Base-by-base conservation (phyloP, 2,797 vertebrate genomes). In the Spatula versicolor region DNA sequence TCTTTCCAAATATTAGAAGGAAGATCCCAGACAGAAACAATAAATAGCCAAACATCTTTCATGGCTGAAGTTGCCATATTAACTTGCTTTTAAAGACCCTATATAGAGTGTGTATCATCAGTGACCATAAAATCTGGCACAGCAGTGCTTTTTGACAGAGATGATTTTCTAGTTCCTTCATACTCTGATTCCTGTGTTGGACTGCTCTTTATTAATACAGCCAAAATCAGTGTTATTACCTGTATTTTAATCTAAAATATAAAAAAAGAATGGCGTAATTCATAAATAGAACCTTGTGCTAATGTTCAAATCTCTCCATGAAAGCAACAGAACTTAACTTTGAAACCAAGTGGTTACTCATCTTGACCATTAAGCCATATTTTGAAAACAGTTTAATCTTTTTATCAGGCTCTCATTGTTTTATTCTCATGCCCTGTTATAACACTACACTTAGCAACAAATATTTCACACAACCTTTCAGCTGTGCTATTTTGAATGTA, bases 251-350 rank as follows among this genome's bases (percentile, higher is more conserved):
- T 25, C 50, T 67, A 83, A 93, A 96, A 83, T 58, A 86, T 60
- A 79, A 31, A 62, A 69, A 95, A 95, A 69, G 31, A 71, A 83
- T 41, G 45, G 37, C 66, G 76, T 86, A 89, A 91, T 9, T 97
- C 84, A 95, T 54, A 72, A 91, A 94, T 39, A 96, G 88, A 95
- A 88, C 77, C 73, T 71, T 96, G 91, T 89, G 84, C 67, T 96
- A 92, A 92, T 84, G 80, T 25, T 91, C 52, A 78, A 87, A 92
- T 79, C 73, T 94, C 26, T 79, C 56, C 54, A 50, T 80, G 76
- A 94, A 93, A 81, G 50, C 67, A 94, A 88, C 35, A 90, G 71
- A 92, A 55, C 87, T 96, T 92, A 97, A 94, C 69, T 95, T 90
- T 74, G 25, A 90, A 96, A 76, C 33, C 89, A 93, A 75, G 60